A percentile compares a stretch with the other conserved stretches of the same genome.
phyloP scores from a whole-genome alignment of 2,888 invertebrate species.

The Caradrina kadenii region DNA sequence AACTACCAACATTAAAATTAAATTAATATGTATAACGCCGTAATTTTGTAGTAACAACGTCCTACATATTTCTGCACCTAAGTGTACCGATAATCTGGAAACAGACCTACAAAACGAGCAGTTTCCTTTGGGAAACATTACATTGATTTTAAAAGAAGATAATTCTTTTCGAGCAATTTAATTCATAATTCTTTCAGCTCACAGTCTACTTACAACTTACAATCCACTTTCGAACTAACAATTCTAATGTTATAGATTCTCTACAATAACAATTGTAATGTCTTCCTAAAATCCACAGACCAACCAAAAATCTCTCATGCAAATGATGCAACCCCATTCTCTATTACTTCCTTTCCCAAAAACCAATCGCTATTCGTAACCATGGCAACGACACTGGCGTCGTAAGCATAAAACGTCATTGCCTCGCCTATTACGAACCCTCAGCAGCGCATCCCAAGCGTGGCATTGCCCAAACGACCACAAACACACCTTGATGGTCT shows the following conservation, averaged over 20 bases:
- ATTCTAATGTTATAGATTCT: background rate
- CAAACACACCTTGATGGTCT: slow-evolving; percentile 64
- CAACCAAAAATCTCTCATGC: background rate
- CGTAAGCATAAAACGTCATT: slow-evolving; percentile 68
- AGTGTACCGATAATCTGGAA: background rate
- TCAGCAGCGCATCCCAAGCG: slow-evolving; percentile 55
- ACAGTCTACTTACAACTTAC: too few relatives aligned
- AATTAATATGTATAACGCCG: too few relatives aligned
- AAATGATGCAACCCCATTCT: slow-evolving; percentile 16
- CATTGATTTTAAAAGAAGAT: background rate
- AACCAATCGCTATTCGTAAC: slow-evolving; percentile 59
- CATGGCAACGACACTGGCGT: slow-evolving; percentile 53
- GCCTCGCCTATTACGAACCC: slow-evolving; percentile 73
- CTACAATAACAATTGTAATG: background rate
- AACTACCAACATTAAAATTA: too few relatives aligned
- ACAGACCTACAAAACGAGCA: background rate
- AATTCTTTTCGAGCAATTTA: too few relatives aligned
- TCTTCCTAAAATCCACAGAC: too few relatives aligned
- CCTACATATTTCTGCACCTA: background rate
- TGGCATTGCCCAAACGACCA: slow-evolving; percentile 62
- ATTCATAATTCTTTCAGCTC: background rate
- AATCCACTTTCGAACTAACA: background rate
- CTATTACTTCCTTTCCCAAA: slow-evolving; percentile 19
- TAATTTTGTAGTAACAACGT: too few relatives aligned
- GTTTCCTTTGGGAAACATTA: background rate